Evolutionary conservation across 2,888 invertebrate species (phyloP), one percentile per base, ranked within the genome.

Genomic region (Anarsia innoxiella): DNA sequence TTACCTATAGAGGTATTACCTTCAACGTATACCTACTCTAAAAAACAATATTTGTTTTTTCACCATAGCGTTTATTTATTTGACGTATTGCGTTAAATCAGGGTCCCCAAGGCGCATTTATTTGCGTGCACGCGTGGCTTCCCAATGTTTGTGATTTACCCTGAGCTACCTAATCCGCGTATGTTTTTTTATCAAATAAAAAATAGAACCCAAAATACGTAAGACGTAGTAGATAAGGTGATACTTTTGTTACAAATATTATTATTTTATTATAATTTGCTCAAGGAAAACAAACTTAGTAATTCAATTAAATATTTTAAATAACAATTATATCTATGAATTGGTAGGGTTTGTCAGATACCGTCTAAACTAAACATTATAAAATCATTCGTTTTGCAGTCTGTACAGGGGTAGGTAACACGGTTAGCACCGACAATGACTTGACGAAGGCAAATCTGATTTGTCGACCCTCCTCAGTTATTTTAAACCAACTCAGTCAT

Each of bases 401-500:
- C 76, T 36, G 60, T 70, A 68, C 64, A 39, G 49, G 69, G 73
- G 69, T 46, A 59, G 50, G 56, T 83, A 84, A 84, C 73, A 45
- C 51, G 53, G 78, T 84, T 83, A 83, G 59, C 59, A 47, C 53
- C 60, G 64, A 84, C 83, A 80, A 82, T 83, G 79, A 76, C 67
- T 73, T 83, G 83, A 84, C 75, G 83, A 79, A 82, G 73, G 75
- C 68, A 80, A 84, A 84, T 84, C 75, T 58, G 80, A 84, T 84
- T 83, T 82, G 65, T 55, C 54, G 59, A 71, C 79, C 83, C 82
- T 77, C 77, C 65, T 51, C 57, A 48, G 76, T 79, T 82, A 80
- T 82, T 82, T 82, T 82, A 82, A 79, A 84, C 69, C 71, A 61
- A 74, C 74, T 69, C 73, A 63, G 52, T 64, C 71, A 76, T 75